These are phyloP conservation scores for Philereme transversata DNA, from an alignment of 2,888 invertebrate genomes.

Conservation along the genomic window DNA sequence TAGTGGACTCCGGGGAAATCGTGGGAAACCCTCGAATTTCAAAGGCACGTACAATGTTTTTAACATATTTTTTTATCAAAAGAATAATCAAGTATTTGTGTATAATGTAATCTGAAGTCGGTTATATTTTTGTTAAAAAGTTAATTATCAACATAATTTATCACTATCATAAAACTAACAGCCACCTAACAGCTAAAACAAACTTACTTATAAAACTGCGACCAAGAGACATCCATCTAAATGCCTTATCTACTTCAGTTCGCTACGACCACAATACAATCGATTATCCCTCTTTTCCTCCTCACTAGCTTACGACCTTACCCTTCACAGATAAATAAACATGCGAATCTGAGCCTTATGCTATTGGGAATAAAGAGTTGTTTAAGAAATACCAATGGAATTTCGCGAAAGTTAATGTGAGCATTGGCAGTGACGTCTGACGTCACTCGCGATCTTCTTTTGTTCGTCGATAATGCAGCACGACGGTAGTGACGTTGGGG, in stretches of 20 bases:
- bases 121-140: too few species aligned
- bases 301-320: constrained; percentile 33
- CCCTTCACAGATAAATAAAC: neutral
- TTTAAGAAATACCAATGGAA: neutral
- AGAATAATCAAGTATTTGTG: too few species aligned
- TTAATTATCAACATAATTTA: too few species aligned
- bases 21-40: too few species aligned
- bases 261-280: constrained; percentile 48
- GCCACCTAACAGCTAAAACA: neutral
- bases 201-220: constrained; percentile 7
- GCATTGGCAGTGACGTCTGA: constrained; percentile 58
- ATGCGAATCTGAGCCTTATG: constrained; percentile 27
- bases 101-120: too few species aligned
- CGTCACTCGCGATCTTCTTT: constrained; percentile 63
- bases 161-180: too few species aligned
- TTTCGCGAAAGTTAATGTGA: constrained; percentile 31
- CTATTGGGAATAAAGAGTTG: constrained; percentile 6
- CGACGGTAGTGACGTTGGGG: constrained; percentile 40
- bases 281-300: constrained; percentile 47
- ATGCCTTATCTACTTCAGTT: constrained; percentile 29
- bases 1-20: too few species aligned
- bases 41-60: too few species aligned
- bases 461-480: constrained; percentile 58
- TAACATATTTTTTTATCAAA: too few species aligned
- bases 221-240: constrained; percentile 18